phyloP scores from a whole-genome alignment of 2,797 vertebrate species.

The Oryzias dopingdopingensis region DNA sequence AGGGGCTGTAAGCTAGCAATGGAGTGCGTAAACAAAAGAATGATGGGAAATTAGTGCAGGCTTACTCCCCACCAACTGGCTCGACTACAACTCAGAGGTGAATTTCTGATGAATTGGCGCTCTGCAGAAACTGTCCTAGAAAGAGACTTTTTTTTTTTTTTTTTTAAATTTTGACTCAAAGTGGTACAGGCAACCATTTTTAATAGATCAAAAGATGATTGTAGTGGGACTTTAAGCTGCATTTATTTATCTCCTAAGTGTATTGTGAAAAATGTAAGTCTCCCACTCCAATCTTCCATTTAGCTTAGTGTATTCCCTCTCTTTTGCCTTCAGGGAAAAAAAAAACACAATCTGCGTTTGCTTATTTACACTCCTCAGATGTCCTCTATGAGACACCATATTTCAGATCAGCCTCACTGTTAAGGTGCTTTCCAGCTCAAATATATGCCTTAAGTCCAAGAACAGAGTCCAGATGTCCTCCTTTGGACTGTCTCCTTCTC shows the following conservation, averaged over 20 bases:
- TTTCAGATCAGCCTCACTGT: conserved; percentile 33
- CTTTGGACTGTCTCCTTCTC: conserved; percentile 45
- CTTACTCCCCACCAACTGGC: too few species aligned
- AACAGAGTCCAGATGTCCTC: conserved; percentile 24
- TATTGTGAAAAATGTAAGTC: conserved; percentile 41
- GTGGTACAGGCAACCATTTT: too few species aligned
- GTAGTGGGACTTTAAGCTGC: background rate
- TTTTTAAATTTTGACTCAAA: too few species aligned
- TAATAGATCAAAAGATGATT: too few species aligned
- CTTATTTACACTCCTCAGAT: conserved; percentile 6
- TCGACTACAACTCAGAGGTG: too few species aligned
- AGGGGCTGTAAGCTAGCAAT: too few species aligned
- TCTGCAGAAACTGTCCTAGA: too few species aligned
- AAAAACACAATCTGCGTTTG: background rate
- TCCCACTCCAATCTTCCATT: conserved; percentile 10
- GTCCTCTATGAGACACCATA: conserved; percentile 24
- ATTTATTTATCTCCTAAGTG: conserved; percentile 28
- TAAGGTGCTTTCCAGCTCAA: conserved; percentile 50
- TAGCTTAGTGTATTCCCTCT: conserved; percentile 7
- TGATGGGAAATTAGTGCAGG: too few species aligned
- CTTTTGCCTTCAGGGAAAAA: conserved; percentile 20
- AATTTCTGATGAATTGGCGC: too few species aligned
- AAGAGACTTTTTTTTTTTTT: too few species aligned
- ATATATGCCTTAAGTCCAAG: conserved; percentile 6
- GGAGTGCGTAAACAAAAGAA: too few species aligned